Base-by-base conservation (phyloP, 2,113 vertebrate genomes). In the Odontesthes bonariensis region DNA sequence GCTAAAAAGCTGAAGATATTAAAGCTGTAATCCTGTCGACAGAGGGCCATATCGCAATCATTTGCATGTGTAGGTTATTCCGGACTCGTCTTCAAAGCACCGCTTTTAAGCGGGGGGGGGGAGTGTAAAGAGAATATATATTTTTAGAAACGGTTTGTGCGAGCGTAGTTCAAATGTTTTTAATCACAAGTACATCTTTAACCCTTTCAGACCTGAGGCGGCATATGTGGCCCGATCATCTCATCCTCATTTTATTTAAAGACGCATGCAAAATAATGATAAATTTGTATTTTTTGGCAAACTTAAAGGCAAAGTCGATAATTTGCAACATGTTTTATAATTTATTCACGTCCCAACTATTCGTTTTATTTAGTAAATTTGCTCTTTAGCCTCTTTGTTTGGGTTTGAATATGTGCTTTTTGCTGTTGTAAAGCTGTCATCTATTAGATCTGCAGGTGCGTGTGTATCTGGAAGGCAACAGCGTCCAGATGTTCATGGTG, bases 401-500 rank as follows among this genome's bases (percentile, higher is more conserved):
- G 5, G 27, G 55, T 63, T 0, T 19, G 27, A 33, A 0, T 4
- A 8, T 69, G 69, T 69, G 40, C n/a, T 3, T 49, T 22, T 47
- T 58, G 6, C 31, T 60, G 47, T 57, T n/a, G 69, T 42, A 20
- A 8, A 56, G 33, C 1, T 35, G 58, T 68, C 75, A 78, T 38
- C 38, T 23, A 62, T 71, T 71, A 58, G 6, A 11, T 17, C 72
- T 76, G 42, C 57, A 70, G 46, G 70, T 61, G 79, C n/a, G n/a
- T 76, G 56, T 73, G 69, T 68, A 27, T 76, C 59, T 70, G 59
- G 13, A 79, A 67, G 23, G 63, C 53, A 62, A 42, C 49, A 69
- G 76, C 65, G 67, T 47, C 58, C 53, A 69, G 23, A 69, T 73
- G 47, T 54, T 67, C 19, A 65, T 47, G 19, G 52, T 53, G 12